Base-by-base conservation (phyloP, 1,140 invertebrate genomes). In the Cydia pomonella region DNA sequence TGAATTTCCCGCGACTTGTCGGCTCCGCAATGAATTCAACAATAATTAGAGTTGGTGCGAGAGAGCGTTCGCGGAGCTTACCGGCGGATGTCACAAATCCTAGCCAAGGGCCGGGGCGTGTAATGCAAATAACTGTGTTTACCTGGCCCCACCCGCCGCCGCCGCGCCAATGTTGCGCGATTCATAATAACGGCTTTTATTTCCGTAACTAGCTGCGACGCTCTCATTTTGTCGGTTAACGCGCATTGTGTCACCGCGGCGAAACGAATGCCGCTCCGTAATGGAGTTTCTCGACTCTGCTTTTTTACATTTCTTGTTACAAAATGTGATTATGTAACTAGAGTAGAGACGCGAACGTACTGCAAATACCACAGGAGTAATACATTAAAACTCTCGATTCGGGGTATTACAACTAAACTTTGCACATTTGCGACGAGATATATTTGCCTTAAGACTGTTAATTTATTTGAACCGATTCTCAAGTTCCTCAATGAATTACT, bases 181-280 rank as follows among this genome's bases (percentile, higher is more conserved):
- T 84, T 91, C 89, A 90, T 91, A 89, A 90, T 89, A 90, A 90
- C 87, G 80, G 79, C 87, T 89, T 89, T 90, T 90, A 90, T 90
- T 90, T 87, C 87, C 86, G 83, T 91, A 92, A 91, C 88, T 91
- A 89, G 87, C 88, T 88, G 79, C 84, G 83, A 89, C 83, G 83
- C 84, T 86, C 85, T 90, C 88, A 87, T 90, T 91, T 90, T 87
- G 84, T 87, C 84, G 87, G 84, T 86, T 90, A 89, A 88, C 85
- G 86, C 85, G 88, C 86, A 92, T 91, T 91, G 86, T 91, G 87
- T 86, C 84, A 87, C 85, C 84, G 86, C 84, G 79, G 82, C 82
- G 78, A 86, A 90, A 90, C 83, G 87, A 90, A 92, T 86, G 84
- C 84, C 86, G 84, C 82, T 85, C 80, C 76, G 82, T 90, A 90